Percentiles rank a stretch among this genome's conserved stretches.
Evolutionary conservation across 2,113 vertebrate genomes (phyloP).

Genomic region (Campylomormyrus numenius): DNA sequence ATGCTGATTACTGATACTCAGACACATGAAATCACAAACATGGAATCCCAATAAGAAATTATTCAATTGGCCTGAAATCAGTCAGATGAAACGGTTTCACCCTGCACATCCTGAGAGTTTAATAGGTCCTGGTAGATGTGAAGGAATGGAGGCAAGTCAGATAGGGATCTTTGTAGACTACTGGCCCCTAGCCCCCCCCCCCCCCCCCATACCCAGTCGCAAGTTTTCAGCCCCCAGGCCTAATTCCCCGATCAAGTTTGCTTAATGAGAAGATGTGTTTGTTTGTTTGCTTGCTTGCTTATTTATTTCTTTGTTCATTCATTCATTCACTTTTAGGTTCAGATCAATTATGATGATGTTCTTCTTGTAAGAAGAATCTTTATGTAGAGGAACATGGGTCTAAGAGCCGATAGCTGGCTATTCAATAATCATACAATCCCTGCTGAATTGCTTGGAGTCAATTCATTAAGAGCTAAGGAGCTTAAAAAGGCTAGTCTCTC

Average conservation of each 20-base stretch:
- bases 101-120: too few relatives aligned
- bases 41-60: neutral
- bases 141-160: too few relatives aligned
- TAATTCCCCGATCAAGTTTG: too few relatives aligned
- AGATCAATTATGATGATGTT: neutral
- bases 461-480: neutral
- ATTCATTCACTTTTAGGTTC: neutral
- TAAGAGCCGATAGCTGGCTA: conserved; percentile 27
- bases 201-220: too few relatives aligned
- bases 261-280: too few relatives aligned
- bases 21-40: neutral
- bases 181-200: too few relatives aligned
- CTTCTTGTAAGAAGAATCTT: conserved; percentile 6
- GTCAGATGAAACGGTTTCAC: neutral
- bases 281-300: neutral
- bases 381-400: neutral
- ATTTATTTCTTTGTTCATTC: neutral
- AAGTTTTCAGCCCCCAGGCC: too few relatives aligned
- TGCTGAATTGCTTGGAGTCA: conserved; percentile 16
- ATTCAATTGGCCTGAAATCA: neutral
- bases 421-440: conserved; percentile 27
- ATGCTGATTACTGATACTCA: neutral
- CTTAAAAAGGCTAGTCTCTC: neutral
- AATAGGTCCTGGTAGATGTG: too few relatives aligned
- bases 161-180: too few relatives aligned